Evolutionary conservation across 2,113 vertebrate genomes (phyloP).

Genomic region (Callorhinus ursinus): DNA sequence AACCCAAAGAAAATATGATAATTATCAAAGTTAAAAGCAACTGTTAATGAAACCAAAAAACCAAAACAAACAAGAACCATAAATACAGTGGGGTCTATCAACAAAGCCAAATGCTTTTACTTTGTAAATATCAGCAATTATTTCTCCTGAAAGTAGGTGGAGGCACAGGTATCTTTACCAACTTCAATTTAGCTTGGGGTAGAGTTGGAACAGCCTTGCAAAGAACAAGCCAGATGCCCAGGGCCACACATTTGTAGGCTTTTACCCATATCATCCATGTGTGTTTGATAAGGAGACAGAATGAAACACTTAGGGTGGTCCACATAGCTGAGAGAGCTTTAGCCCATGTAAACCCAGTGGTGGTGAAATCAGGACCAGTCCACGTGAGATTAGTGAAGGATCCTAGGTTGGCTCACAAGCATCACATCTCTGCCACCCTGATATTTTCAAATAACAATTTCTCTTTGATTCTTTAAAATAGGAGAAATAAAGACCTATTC

Average conservation of each 20-base stretch:
- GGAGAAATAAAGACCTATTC: neutral
- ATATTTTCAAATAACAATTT: neutral
- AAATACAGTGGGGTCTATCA: neutral
- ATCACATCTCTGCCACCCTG: neutral
- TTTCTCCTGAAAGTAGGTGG: neutral
- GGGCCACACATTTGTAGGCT: neutral
- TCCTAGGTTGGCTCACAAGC: neutral
- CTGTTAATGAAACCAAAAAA: neutral
- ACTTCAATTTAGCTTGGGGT: neutral
- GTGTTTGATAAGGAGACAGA: neutral
- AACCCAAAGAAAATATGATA: neutral
- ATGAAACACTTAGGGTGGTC: neutral
- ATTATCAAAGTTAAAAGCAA: neutral
- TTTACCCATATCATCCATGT: neutral
- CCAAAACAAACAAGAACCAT: neutral
- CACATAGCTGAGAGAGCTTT: neutral
- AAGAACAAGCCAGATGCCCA: neutral
- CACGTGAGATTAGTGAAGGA: neutral
- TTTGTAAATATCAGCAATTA: neutral
- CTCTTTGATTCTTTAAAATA: neutral
- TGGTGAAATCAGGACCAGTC: neutral
- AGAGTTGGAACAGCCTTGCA: neutral
- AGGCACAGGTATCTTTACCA: neutral
- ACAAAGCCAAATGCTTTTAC: neutral
- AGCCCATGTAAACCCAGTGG: neutral